Percentiles rank a stretch among this genome's conserved stretches.
Evolutionary conservation across 2,797 vertebrate genomes (phyloP).

Genomic region (Sternotherus odoratus): DNA sequence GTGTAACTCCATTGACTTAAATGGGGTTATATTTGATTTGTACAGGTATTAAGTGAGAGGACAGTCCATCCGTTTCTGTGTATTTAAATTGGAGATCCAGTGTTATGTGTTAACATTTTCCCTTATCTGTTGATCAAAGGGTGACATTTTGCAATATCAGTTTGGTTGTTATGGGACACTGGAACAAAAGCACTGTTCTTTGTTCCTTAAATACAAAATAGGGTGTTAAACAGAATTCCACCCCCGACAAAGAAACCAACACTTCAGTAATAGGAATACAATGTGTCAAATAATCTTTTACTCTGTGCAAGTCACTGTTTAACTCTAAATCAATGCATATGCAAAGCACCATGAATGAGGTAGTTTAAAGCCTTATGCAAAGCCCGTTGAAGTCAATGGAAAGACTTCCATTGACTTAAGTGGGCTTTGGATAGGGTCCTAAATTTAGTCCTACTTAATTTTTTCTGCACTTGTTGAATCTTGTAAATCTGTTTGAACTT

Average conservation of each 20-base stretch:
- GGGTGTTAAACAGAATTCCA: background rate
- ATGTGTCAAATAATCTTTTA: slow-evolving; percentile 6
- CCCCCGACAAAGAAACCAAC: background rate
- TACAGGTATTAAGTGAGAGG: background rate
- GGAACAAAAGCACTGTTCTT: background rate
- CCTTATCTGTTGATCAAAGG: background rate
- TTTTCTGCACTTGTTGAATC: background rate
- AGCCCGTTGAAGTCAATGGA: background rate
- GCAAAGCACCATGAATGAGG: background rate
- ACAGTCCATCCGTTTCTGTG: background rate
- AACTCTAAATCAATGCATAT: background rate
- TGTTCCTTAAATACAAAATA: background rate
- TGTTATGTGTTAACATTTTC: slow-evolving; percentile 2
- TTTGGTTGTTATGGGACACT: background rate
- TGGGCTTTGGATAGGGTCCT: background rate
- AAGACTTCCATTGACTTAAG: background rate
- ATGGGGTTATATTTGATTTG: background rate
- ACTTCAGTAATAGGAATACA: background rate
- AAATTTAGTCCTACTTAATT: background rate
- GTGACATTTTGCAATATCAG: background rate
- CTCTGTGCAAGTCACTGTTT: background rate
- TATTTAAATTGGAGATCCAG: background rate
- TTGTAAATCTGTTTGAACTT: background rate
- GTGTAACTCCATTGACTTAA: background rate
- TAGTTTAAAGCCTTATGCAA: background rate